Conservation (phyloP, 2,797 vertebrate genomes). For the Rhabdomys pumilio region DNA sequence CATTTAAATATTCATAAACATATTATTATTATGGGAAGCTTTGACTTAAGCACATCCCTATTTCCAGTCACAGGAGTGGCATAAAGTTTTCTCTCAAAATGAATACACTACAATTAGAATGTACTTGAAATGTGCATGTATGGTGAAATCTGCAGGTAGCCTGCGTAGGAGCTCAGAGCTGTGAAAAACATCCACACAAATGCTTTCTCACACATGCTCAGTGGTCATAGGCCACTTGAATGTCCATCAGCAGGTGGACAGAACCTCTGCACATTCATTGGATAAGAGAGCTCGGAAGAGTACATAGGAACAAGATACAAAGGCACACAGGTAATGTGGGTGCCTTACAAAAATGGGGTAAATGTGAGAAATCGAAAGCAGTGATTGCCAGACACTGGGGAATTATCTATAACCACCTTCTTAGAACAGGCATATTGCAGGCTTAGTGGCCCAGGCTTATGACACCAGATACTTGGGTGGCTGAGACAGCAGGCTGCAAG, state of each 20-base stretch:
- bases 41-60: neutral
- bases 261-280: neutral
- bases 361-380: neutral
- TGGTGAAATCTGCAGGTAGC: neutral
- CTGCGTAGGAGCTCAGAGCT: neutral
- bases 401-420: neutral
- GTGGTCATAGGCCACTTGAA: neutral
- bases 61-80: neutral
- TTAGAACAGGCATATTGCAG: neutral
- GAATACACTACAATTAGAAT: neutral
- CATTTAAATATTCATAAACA: neutral
- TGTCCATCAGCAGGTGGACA: neutral
- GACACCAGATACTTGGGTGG: neutral
- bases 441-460: neutral
- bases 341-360: neutral
- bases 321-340: fast-evolving
- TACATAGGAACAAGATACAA: neutral
- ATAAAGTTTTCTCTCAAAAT: neutral
- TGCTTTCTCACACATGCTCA: neutral
- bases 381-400: fast-evolving
- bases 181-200: fast-evolving
- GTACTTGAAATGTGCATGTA: neutral
- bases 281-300: neutral
- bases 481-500: neutral
- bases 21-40: neutral